These are phyloP conservation scores for Oscheius sp. DNA, from an alignment of 2,888 invertebrate species.

Conservation along the genomic window DNA sequence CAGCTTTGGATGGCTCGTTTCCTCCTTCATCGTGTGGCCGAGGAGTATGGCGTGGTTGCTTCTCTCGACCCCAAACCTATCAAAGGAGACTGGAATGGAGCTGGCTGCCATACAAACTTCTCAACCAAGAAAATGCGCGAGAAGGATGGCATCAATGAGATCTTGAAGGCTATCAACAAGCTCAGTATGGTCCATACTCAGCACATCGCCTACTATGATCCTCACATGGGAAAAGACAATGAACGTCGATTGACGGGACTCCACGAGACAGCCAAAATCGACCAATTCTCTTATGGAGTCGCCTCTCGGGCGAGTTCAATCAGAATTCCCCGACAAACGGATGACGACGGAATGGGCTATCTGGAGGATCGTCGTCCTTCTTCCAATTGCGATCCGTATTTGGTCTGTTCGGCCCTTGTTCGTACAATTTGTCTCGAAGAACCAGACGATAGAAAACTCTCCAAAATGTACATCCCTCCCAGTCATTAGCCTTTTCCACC, in stretches of 20 bases:
- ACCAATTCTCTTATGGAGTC: constrained; percentile 83
- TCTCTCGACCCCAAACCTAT: constrained; percentile 74
- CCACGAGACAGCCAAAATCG: constrained; percentile 95
- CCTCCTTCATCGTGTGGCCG: constrained; percentile 73
- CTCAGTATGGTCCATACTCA: constrained; percentile 88
- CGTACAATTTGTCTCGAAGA: constrained; percentile 66
- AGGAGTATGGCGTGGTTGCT: constrained; percentile 74
- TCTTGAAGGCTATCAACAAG: constrained; percentile 93
- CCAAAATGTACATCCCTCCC: constrained; percentile 66
- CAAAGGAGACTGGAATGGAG: constrained; percentile 88
- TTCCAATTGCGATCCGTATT: constrained; percentile 70
- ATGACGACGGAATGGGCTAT: constrained; percentile 69
- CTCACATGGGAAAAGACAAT: constrained; percentile 78
- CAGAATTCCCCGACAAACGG: constrained; percentile 69
- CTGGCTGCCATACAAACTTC: constrained; percentile 95
- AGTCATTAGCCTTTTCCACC: too few species aligned
- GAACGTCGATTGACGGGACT: constrained; percentile 90
- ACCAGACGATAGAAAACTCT: constrained; percentile 64
- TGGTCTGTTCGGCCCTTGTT: constrained; percentile 67
- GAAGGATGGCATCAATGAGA: constrained; percentile 82
- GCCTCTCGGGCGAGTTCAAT: constrained; percentile 67
- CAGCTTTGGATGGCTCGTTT: constrained; percentile 74
- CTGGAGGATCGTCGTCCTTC: constrained; percentile 71
- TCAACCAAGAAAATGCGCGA: constrained; percentile 90
- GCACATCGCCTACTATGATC: constrained; percentile 96